Conservation (phyloP, 2,113 vertebrate genomes). For the Clarias batrachus region DNA sequence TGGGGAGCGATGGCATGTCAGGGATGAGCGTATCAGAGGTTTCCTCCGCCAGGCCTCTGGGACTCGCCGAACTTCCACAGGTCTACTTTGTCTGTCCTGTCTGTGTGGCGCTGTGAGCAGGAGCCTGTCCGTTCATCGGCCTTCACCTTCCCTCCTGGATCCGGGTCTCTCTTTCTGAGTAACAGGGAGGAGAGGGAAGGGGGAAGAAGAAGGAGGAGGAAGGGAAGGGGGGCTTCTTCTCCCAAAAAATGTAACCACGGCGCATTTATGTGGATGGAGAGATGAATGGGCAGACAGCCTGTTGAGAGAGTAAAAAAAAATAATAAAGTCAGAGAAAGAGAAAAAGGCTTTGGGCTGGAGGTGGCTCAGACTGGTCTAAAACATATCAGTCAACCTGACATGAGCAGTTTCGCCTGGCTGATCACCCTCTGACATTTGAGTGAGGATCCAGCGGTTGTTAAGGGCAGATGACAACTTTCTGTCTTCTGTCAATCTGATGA, state of each 20-base stretch:
- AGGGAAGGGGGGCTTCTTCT: slow-evolving; percentile 51
- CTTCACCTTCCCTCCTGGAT: slow-evolving; percentile 19
- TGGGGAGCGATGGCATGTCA: slow-evolving; percentile 94
- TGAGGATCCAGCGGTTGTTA: slow-evolving; percentile 25
- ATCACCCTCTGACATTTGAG: slow-evolving; percentile 35
- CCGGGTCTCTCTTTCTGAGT: slow-evolving; percentile 25
- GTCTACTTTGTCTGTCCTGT: slow-evolving; percentile 59
- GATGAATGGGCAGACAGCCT: slow-evolving; percentile 36
- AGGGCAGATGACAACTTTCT: slow-evolving; percentile 47
- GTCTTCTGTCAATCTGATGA: slow-evolving; percentile 51
- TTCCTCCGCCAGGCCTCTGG: slow-evolving; percentile 66
- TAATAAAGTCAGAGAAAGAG: slow-evolving; percentile 38
- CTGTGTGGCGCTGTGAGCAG: slow-evolving; percentile 54
- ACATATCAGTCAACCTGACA: slow-evolving; percentile 62
- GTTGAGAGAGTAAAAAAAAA: slow-evolving; percentile 45
- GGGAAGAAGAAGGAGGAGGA: slow-evolving; percentile 43
- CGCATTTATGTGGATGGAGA: slow-evolving; percentile 59
- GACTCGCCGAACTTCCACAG: slow-evolving; percentile 55
- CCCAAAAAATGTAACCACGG: slow-evolving; percentile 53
- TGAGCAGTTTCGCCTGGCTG: slow-evolving; percentile 44
- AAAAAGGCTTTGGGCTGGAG: slow-evolving; percentile 16
- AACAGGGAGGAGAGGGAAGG: slow-evolving; percentile 32
- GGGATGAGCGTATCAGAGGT: slow-evolving; percentile 58
- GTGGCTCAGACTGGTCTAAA: slow-evolving; percentile 52
- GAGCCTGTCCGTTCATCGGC: slow-evolving; percentile 62